A percentile compares a stretch with the other conserved stretches of the same genome.
These are phyloP conservation scores for Typhlomys cinereus DNA, from an alignment of 2,113 vertebrate species.

Conservation along the genomic window DNA sequence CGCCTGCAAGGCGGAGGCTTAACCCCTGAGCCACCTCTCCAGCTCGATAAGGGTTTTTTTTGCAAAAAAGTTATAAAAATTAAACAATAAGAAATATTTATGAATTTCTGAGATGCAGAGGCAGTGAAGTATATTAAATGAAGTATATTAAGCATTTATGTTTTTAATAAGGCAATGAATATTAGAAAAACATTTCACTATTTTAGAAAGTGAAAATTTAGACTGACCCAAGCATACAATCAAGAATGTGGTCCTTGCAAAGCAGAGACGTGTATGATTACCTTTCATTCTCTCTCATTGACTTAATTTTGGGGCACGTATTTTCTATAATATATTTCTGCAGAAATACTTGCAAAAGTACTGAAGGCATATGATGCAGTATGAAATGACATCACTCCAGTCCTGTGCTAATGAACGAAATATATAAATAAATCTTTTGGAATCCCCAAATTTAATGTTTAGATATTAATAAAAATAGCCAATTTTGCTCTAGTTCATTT, in stretches of 20 bases:
- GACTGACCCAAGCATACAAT: background rate
- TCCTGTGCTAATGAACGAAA: constrained; percentile 10
- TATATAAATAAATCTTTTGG: background rate
- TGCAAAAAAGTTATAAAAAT: too few relatives aligned
- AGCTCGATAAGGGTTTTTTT: too few relatives aligned
- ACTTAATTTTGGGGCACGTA: background rate
- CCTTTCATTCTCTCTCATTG: background rate
- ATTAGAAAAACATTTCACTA: background rate
- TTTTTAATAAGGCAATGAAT: too few relatives aligned
- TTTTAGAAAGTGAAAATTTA: background rate
- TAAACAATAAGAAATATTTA: too few relatives aligned
- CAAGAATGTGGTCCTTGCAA: background rate
- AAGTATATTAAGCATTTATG: too few relatives aligned
- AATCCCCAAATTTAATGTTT: constrained; percentile 10
- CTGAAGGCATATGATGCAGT: background rate
- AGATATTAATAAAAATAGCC: background rate
- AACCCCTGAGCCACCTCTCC: too few relatives aligned
- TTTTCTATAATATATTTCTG: background rate
- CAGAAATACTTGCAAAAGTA: constrained; percentile 12
- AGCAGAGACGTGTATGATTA: background rate
- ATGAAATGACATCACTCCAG: background rate
- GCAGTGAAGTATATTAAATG: background rate
- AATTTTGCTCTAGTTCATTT: background rate
- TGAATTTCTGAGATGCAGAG: background rate
- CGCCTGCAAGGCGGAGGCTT: too few relatives aligned